These are phyloP conservation scores for Athripsodes cinereus DNA, from an alignment of 2,888 invertebrate genomes.

Conservation along the genomic window DNA sequence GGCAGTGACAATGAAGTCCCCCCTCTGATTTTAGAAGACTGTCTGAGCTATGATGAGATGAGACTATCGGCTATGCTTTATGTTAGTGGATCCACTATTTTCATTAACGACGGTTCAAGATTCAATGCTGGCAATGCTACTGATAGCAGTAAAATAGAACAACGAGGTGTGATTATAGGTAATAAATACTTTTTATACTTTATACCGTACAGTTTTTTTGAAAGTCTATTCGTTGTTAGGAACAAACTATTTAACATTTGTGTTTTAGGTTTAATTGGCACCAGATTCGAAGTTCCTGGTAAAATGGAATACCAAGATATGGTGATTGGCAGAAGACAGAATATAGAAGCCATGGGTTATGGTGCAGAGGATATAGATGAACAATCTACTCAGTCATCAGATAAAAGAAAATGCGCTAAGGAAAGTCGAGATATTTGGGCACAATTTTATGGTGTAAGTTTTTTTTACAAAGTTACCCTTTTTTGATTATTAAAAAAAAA, in stretches of 20 bases:
- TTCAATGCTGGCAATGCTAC: constrained; percentile 46
- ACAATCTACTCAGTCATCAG: not conserved
- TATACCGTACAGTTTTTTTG: not conserved
- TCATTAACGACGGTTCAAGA: constrained; percentile 54
- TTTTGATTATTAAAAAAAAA: too few species aligned
- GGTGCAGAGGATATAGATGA: not conserved
- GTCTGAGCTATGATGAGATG: constrained; percentile 59
- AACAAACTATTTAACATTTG: not conserved
- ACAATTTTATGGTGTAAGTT: constrained; percentile 12
- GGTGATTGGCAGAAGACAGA: constrained; percentile 48
- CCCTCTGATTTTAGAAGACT: constrained; percentile 48
- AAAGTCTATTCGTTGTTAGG: too few species aligned
- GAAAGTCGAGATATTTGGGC: constrained; percentile 11
- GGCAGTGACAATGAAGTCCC: constrained; percentile 51
- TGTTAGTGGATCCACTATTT: constrained; percentile 53
- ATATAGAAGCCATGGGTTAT: constrained; percentile 44
- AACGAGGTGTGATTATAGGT: constrained; percentile 45
- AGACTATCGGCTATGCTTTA: constrained; percentile 55
- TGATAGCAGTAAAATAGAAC: constrained; percentile 37
- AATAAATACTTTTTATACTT: constrained; percentile 7
- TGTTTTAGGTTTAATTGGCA: constrained; percentile 43
- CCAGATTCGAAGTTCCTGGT: constrained; percentile 46
- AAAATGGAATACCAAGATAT: constrained; percentile 60
- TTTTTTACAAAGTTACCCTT: too few species aligned
- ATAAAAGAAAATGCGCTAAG: not conserved